Percentiles rank a stretch among this genome's conserved stretches.
Evolutionary conservation across 2,113 vertebrate genomes (phyloP).

Genomic region (Alaudala cheleensis): DNA sequence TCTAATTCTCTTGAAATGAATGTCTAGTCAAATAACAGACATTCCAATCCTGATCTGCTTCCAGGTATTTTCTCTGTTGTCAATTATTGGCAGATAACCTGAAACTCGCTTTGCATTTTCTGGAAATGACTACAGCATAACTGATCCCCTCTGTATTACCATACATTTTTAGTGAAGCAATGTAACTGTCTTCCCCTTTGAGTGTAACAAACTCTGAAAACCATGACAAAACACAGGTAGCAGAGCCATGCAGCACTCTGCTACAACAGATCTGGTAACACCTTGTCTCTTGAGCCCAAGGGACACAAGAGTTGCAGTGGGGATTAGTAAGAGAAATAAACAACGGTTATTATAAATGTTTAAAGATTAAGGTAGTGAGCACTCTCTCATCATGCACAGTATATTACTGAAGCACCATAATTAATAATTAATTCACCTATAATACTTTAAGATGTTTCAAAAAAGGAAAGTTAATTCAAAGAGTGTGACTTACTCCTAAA

Average conservation of each 20-base stretch:
- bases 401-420: neutral
- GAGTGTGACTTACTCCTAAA: neutral
- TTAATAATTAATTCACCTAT: neutral
- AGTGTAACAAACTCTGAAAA: neutral
- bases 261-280: neutral
- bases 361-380: constrained; percentile 23
- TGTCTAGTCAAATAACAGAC: neutral
- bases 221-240: neutral
- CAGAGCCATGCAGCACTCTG: neutral
- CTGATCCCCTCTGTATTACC: neutral
- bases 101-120: neutral
- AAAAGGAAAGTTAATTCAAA: neutral
- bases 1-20: neutral
- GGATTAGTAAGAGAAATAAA: constrained; percentile 58
- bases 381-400: neutral
- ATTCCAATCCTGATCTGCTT: neutral
- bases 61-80: neutral
- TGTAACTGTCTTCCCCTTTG: neutral
- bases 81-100: neutral
- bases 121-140: neutral
- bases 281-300: neutral
- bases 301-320: neutral
- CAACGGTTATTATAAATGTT: constrained; percentile 42
- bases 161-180: neutral
- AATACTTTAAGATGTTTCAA: neutral